Percentiles rank a stretch among this genome's conserved stretches.
Evolutionary conservation across 2,888 invertebrate species (phyloP).

Genomic region (Baronia brevicornis): DNA sequence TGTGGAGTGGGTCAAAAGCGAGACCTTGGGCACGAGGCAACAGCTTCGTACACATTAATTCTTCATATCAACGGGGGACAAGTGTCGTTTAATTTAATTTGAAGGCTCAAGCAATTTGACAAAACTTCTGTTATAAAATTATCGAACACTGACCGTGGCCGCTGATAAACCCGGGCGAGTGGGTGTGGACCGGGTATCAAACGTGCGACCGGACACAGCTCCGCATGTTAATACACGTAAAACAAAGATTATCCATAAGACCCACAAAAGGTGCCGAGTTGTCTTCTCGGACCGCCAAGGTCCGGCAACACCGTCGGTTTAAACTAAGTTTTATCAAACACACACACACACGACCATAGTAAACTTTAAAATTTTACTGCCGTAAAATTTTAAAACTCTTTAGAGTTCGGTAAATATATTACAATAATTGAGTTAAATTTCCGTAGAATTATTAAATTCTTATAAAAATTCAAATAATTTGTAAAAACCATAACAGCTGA

Average conservation of each 20-base stretch:
- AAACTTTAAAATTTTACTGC: too few species aligned
- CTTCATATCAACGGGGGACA: conserved; percentile 53
- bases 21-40: conserved; percentile 3
- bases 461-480: too few species aligned
- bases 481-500: too few species aligned
- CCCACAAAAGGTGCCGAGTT: conserved; percentile 69
- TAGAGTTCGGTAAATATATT: too few species aligned
- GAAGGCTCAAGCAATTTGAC: conserved; percentile 68
- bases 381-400: too few species aligned
- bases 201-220: conserved; percentile 58
- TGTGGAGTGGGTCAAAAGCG: too few species aligned
- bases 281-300: conserved; percentile 47
- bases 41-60: conserved; percentile 29
- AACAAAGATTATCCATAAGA: conserved; percentile 69
- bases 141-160: conserved; percentile 63
- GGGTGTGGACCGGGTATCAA: conserved; percentile 38
- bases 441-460: too few species aligned
- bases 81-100: conserved; percentile 71
- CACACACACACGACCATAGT: too few species aligned
- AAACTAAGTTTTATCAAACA: conserved; percentile 4
- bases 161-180: conserved; percentile 47
- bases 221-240: conserved; percentile 65
- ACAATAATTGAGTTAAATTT: too few species aligned
- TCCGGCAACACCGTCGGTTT: conserved; percentile 31
- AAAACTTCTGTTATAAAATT: conserved; percentile 74